These are phyloP conservation scores for Drosophila kikkawai DNA, from an alignment of 1,140 invertebrate species.

Conservation along the genomic window DNA sequence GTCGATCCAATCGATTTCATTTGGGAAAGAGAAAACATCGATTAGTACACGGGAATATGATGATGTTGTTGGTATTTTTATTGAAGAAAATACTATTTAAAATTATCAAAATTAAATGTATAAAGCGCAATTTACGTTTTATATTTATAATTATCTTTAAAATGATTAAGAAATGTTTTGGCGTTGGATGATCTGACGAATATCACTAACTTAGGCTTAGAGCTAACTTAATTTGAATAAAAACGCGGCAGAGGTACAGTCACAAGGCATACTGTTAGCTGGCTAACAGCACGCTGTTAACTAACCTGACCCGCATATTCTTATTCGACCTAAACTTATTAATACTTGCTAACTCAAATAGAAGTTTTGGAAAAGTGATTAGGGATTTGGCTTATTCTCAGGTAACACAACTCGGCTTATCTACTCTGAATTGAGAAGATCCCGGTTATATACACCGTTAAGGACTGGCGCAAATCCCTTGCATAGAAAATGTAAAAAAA, in stretches of 20 bases:
- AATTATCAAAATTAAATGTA: constrained; percentile 57
- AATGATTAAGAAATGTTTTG: constrained; percentile 44
- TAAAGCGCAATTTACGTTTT: constrained; percentile 67
- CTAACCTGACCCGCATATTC: background rate
- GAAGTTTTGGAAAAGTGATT: background rate
- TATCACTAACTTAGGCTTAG: constrained; percentile 40
- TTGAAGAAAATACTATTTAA: constrained; percentile 15
- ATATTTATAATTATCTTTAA: constrained; percentile 41
- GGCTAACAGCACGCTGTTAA: constrained; percentile 11
- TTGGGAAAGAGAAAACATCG: constrained; percentile 39
- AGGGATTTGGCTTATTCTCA: background rate
- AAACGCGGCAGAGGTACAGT: constrained; percentile 5
- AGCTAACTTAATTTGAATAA: constrained; percentile 15
- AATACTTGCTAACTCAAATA: background rate
- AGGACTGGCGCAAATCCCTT: constrained; percentile 11
- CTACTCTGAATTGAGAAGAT: background rate
- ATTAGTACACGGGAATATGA: constrained; percentile 58
- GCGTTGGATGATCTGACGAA: constrained; percentile 39
- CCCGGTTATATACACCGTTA: constrained; percentile 1
- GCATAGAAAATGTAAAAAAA: constrained; percentile 13
- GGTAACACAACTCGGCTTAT: constrained; percentile 1
- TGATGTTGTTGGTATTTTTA: constrained; percentile 31
- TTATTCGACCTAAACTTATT: constrained; percentile 12
- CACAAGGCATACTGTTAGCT: constrained; percentile 1
- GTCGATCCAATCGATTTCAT: constrained; percentile 20